Base-by-base conservation (phyloP, 2,113 vertebrate species). In the Cheilinus undulatus region DNA sequence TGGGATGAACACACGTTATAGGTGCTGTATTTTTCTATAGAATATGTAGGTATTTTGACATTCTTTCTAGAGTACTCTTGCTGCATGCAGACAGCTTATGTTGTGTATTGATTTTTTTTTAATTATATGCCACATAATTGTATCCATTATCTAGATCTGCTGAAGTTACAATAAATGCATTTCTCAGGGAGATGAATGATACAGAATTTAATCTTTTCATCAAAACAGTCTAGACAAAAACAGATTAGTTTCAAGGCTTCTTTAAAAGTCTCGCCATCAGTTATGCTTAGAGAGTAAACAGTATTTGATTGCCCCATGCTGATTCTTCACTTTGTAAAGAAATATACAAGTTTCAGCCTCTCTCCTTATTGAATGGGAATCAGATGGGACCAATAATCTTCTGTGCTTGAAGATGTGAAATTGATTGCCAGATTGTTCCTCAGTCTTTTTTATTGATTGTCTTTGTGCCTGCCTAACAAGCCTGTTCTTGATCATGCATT, bases 361-460 rank as follows among this genome's bases (percentile, higher is more conserved):
- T 52, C n/a, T 49, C 38, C 22, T 20, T 46, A 56, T 0, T 69
- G 59, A 72, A 58, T 53, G 23, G 26, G 38, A 76, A 54, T 32
- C 13, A 58, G 17, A 24, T 30, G 63, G 17, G 23, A 8, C 11
- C 11, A 13, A 26, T 28, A 30, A 54, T 70, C 46, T 43, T 58
- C 24, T 22, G n/a, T 46, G 53, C 26, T 15, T 30, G 11, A 34
- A 67, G 36, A 70, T 36, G 26, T 13, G 4, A 14, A 62, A 53
- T 51, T 68, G 73, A 80, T 80, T 65, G 30, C 53, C 19, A 63
- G 61, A 66, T 50, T 83, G 49, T 60, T 53, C n/a, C 60, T 68
- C n/a, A 7, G 27, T 43, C 26, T 56, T 67, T 67, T 13, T 28
- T 60, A 70, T 78, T 71, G 72, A 82, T 58, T 61, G 34, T 17